phyloP scores from a whole-genome alignment of 2,797 vertebrate species.

The Toxotes lorentzi region DNA sequence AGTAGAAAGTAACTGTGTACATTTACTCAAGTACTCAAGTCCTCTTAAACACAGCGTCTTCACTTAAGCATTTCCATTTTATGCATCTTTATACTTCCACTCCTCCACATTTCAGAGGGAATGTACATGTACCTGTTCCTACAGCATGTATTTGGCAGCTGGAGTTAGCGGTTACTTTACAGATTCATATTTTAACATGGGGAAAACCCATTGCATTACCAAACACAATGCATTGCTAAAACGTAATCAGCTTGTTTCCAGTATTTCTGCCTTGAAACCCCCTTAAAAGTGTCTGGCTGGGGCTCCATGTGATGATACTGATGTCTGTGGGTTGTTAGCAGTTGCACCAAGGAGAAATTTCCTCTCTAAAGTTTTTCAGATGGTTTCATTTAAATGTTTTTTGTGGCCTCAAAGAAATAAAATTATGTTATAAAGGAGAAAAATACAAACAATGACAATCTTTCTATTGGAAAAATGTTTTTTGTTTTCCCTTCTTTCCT shows the following conservation, averaged over 20 bases:
- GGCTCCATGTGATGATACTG: background rate
- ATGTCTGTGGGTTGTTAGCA: background rate
- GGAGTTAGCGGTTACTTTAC: background rate
- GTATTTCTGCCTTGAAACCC: background rate
- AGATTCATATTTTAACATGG: background rate
- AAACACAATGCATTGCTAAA: background rate
- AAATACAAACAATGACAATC: background rate
- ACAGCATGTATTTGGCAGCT: background rate
- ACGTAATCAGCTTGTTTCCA: background rate
- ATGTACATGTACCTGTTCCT: background rate
- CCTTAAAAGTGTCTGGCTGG: background rate
- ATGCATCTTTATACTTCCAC: background rate
- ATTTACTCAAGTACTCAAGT: too few relatives aligned
- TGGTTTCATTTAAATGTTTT: constrained; percentile 14
- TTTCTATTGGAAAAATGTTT: background rate
- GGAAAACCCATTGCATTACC: too few relatives aligned
- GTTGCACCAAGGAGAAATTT: background rate
- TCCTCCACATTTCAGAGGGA: background rate
- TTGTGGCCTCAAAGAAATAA: background rate
- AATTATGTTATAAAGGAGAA: background rate
- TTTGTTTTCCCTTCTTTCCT: constrained; percentile 2
- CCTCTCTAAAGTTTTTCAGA: background rate
- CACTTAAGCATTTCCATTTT: background rate
- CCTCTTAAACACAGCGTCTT: too few relatives aligned
- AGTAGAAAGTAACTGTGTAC: background rate